phyloP scores from a whole-genome alignment of 2,113 vertebrate species.

The Crotalus horridus region DNA sequence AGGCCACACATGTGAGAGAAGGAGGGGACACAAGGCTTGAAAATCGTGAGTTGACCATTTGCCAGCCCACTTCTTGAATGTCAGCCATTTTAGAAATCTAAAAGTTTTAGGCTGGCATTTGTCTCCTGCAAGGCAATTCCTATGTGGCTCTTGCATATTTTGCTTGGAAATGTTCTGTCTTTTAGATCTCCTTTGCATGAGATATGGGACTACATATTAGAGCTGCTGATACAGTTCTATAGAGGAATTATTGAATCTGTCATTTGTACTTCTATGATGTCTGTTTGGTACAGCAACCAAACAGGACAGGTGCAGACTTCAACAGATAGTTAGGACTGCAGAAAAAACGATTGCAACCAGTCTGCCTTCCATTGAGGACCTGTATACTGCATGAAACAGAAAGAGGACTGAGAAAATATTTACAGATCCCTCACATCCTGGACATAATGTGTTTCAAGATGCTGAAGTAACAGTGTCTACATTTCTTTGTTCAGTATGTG shows the following conservation, averaged over 20 bases:
- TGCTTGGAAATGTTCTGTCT: background rate
- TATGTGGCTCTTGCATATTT: background rate
- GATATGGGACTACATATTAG: background rate
- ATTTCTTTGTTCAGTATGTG: no score
- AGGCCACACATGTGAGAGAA: background rate
- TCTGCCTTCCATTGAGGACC: no score
- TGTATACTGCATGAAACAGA: background rate
- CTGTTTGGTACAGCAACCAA: background rate
- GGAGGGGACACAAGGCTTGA: background rate
- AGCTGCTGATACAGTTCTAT: background rate
- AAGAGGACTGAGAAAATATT: background rate
- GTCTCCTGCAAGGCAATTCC: background rate
- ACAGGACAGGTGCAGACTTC: no score
- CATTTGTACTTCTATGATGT: background rate
- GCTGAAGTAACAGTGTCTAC: no score
- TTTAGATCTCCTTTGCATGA: background rate
- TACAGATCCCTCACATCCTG: background rate
- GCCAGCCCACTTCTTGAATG: background rate
- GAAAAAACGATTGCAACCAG: no score
- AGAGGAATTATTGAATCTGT: background rate
- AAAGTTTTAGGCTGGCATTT: background rate
- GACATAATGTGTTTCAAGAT: background rate
- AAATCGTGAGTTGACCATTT: background rate
- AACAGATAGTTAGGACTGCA: no score
- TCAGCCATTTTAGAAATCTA: background rate